Conservation (phyloP, 2,113 vertebrate genomes). For the Cricetomys ansorgei region DNA sequence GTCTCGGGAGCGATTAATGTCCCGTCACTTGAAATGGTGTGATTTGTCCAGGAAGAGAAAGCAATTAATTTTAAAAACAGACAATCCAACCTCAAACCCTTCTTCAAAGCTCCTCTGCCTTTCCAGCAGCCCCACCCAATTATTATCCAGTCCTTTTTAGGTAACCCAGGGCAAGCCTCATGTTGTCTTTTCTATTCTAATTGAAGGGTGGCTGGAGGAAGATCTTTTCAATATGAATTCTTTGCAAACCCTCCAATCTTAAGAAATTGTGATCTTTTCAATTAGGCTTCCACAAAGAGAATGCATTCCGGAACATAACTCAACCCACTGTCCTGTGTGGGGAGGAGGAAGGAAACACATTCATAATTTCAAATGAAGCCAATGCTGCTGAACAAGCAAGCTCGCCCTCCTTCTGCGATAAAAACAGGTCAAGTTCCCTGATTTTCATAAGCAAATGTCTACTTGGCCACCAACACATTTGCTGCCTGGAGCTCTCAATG, state of each 20-base stretch:
- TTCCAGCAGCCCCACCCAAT: constrained; percentile 45
- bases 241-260: background rate
- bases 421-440: background rate
- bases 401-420: background rate
- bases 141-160: constrained; percentile 41
- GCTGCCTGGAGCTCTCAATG: background rate
- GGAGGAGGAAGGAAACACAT: rapidly evolving
- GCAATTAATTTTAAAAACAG: background rate
- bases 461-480: background rate
- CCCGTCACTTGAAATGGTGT: background rate
- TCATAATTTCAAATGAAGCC: background rate
- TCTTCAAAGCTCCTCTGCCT: constrained; percentile 33
- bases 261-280: background rate
- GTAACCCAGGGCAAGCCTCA: background rate
- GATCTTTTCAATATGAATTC: constrained; percentile 19
- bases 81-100: constrained; percentile 39
- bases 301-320: background rate
- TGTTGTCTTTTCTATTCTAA: constrained; percentile 10
- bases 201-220: constrained; percentile 22
- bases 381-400: background rate
- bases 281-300: background rate
- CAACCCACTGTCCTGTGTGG: background rate
- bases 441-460: constrained; percentile 32
- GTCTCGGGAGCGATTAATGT: background rate
- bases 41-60: constrained; percentile 49